These are phyloP conservation scores for Cheilosia vulpina DNA, from an alignment of 2,888 invertebrate species.

Conservation along the genomic window DNA sequence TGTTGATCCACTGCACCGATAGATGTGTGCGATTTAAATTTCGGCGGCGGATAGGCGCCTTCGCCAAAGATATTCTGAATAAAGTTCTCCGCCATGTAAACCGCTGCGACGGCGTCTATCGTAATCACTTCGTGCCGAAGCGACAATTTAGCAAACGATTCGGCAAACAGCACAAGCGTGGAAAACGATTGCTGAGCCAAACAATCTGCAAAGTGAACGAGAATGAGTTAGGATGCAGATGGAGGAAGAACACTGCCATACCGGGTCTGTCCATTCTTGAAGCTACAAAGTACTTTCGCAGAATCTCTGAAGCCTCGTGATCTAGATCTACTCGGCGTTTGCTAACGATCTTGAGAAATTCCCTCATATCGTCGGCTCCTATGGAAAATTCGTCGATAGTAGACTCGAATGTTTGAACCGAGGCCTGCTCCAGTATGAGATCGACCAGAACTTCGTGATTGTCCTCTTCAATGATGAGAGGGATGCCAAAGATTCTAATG, in stretches of 20 bases:
- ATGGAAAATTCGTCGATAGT: constrained; percentile 79
- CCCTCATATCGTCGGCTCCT: constrained; percentile 79
- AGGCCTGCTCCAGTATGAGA: constrained; percentile 79
- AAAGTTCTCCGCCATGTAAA: constrained; percentile 81
- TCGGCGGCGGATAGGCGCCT: constrained; percentile 78
- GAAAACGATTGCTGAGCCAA: constrained; percentile 80
- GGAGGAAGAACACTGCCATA: constrained; percentile 60
- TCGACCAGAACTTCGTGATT: constrained; percentile 78
- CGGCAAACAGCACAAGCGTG: constrained; percentile 80
- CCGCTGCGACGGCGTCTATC: constrained; percentile 80
- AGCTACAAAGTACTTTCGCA: constrained; percentile 84
- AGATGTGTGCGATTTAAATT: constrained; percentile 76
- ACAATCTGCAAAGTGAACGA: constrained; percentile 77
- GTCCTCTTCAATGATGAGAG: constrained; percentile 79
- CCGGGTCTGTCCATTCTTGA: constrained; percentile 82
- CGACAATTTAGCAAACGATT: constrained; percentile 82
- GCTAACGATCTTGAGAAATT: constrained; percentile 78
- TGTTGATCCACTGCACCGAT: constrained; percentile 80
- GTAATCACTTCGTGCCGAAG: constrained; percentile 79
- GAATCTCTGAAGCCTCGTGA: constrained; percentile 80
- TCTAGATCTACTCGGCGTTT: constrained; percentile 78
- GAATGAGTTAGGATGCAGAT: neutral
- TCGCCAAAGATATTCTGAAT: constrained; percentile 79
- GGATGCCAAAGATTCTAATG: constrained; percentile 82
- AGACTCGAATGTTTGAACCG: constrained; percentile 61